Conservation (phyloP, 2,888 invertebrate species). For the Apamea sordens region DNA sequence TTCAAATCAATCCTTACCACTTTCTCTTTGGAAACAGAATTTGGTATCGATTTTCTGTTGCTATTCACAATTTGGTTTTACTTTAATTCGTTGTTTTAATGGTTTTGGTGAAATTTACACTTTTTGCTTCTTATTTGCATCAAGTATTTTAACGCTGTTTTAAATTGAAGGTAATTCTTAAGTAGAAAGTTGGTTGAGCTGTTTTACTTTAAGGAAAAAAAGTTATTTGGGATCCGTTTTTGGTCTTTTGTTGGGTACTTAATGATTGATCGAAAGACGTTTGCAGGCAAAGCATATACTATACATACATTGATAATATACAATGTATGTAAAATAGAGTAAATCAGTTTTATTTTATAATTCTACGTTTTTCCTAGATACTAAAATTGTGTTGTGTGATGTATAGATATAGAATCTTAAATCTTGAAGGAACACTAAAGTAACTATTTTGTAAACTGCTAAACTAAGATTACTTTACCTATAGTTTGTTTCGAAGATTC, state of each 20-base stretch:
- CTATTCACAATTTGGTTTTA: slow-evolving; percentile 10
- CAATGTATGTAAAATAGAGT: background rate
- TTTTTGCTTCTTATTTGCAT: slow-evolving; percentile 39
- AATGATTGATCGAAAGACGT: background rate
- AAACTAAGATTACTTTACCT: background rate
- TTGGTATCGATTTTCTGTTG: slow-evolving; percentile 10
- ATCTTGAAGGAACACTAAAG: background rate
- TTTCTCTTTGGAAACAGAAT: background rate
- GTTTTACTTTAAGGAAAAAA: slow-evolving; percentile 33
- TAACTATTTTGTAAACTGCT: background rate
- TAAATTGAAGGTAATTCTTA: slow-evolving; percentile 43
- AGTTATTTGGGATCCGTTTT: slow-evolving; percentile 22
- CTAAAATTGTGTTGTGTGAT: background rate
- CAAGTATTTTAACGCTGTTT: slow-evolving; percentile 18
- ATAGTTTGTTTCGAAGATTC: background rate
- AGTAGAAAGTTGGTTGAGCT: slow-evolving; percentile 72
- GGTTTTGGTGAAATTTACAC: slow-evolving; percentile 37
- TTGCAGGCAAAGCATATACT: background rate
- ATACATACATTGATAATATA: background rate
- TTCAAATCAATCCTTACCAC: background rate
- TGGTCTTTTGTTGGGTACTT: background rate
- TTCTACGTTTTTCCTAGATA: background rate
- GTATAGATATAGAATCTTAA: background rate
- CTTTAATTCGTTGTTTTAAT: slow-evolving; percentile 26
- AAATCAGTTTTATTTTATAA: background rate